A percentile compares a stretch with the other conserved stretches of the same genome.
Conservation (phyloP, 2,113 vertebrate species). For the Syngnathoides biaculeatus region DNA sequence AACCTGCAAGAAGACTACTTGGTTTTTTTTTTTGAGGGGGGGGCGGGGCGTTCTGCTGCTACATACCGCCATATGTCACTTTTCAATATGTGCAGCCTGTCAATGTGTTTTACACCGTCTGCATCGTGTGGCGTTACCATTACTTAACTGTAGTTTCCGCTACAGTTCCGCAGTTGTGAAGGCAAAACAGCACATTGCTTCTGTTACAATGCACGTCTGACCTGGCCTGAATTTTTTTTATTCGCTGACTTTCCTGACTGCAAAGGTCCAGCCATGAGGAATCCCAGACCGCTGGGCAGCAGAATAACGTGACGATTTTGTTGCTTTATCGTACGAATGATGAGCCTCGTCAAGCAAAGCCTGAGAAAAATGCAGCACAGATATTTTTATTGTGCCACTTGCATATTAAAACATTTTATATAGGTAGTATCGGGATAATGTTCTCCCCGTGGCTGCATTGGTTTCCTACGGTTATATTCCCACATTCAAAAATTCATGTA, state of each 20-base stretch:
- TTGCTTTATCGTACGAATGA: neutral
- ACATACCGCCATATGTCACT: neutral
- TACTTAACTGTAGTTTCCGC: neutral
- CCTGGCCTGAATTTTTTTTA: constrained; percentile 2
- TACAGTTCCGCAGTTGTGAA: neutral
- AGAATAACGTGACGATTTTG: neutral
- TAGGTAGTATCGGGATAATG: neutral
- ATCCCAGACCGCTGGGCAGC: neutral
- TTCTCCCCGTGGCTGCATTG: too few relatives aligned
- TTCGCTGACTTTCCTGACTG: constrained; percentile 1
- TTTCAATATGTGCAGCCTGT: neutral
- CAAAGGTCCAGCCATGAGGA: constrained; percentile 23
- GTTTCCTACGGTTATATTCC: too few relatives aligned
- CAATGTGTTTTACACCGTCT: neutral
- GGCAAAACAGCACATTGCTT: neutral
- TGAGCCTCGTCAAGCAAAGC: constrained; percentile 2
- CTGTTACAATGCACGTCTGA: neutral
- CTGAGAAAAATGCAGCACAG: neutral
- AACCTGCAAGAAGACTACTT: neutral
- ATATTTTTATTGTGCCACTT: neutral
- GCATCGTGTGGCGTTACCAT: neutral
- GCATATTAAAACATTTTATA: neutral
- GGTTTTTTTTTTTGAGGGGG: too few relatives aligned
- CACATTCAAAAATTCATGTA: too few relatives aligned
- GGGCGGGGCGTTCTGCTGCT: neutral